Conservation (phyloP, 2,888 invertebrate genomes). For the Brenthis daphne region DNA sequence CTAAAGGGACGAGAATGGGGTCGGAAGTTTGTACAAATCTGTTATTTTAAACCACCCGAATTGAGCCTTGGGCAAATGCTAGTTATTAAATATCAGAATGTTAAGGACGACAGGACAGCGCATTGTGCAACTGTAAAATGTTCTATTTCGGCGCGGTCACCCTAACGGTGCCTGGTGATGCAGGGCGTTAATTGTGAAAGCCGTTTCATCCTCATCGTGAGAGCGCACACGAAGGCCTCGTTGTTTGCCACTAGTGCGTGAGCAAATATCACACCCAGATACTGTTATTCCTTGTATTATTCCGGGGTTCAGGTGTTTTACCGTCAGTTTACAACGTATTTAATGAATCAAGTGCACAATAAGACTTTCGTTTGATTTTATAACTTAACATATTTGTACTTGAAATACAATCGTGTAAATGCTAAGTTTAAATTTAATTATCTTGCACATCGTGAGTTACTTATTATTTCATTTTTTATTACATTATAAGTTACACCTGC, state of each 20-base stretch:
- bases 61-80: too few relatives aligned
- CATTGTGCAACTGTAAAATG: constrained; percentile 29
- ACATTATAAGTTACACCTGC: too few relatives aligned
- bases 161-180: constrained; percentile 46
- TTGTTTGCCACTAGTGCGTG: constrained; percentile 38
- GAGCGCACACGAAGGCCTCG: constrained; percentile 20
- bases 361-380: too few relatives aligned
- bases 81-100: not conserved
- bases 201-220: constrained; percentile 43
- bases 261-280: constrained; percentile 51
- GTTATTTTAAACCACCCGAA: too few relatives aligned
- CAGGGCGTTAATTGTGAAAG: constrained; percentile 60
- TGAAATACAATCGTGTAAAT: too few relatives aligned
- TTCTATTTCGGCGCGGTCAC: constrained; percentile 37
- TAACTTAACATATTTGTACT: too few relatives aligned
- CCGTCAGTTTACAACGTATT: not conserved
- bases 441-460: too few relatives aligned
- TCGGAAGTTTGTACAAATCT: too few relatives aligned
- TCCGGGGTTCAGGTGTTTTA: not conserved
- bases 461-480: too few relatives aligned
- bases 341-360: not conserved
- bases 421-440: too few relatives aligned
- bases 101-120: constrained; percentile 16
- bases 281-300: constrained; percentile 40
- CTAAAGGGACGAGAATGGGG: too few relatives aligned